Evolutionary conservation across 2,797 vertebrate species (phyloP), one percentile per base, ranked within the genome.

Genomic region (Balearica regulorum): DNA sequence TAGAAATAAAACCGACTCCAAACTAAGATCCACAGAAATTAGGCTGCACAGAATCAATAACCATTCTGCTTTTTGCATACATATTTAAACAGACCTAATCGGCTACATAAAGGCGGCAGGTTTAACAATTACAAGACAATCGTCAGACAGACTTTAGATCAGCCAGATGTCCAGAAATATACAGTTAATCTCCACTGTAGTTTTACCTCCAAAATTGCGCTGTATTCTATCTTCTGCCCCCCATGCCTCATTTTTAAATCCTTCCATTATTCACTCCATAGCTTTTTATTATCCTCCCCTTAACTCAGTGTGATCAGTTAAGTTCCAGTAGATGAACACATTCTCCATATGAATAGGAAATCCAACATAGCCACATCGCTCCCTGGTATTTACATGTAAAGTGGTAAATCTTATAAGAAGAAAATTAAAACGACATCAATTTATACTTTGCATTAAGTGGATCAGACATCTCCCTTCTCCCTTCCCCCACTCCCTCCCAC

Each of bases 401-500:
- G 75, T 80, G 86, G 90, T 90, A 93, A 97, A 97, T 96, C 95
- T 97, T 94, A 15, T 55, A 81, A 93, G 92, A 94, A 78, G 92
- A 96, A 97, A 95, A 97, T 97, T 78, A 95, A 97, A 97, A 95
- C 1, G 18, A 93, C 92, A 95, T 92, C 82, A 87, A 94, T 97
- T 96, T 92, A 93, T 96, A 78, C 71, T 90, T 95, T 79, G 69
- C 77, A 93, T 94, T 94, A 97, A 96, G 79, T 94, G 94, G 85
- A 94, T 94, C 85, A 96, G 95, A 94, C 87, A 92, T 81, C 64
- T 96, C 53, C 61, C 61, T 55, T 96, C 75, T 78, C 85, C 53
- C 62, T 85, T 85, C 68, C 33, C 28, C 46, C 0, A 0, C 61
- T 79, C 31, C 61, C 64, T 68, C 83, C 51, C 57, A 53, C 13